Percentiles rank a stretch among this genome's conserved stretches.
These are phyloP conservation scores for Neotoxoptera formosana DNA, from an alignment of 1,140 invertebrate genomes.

Conservation along the genomic window DNA sequence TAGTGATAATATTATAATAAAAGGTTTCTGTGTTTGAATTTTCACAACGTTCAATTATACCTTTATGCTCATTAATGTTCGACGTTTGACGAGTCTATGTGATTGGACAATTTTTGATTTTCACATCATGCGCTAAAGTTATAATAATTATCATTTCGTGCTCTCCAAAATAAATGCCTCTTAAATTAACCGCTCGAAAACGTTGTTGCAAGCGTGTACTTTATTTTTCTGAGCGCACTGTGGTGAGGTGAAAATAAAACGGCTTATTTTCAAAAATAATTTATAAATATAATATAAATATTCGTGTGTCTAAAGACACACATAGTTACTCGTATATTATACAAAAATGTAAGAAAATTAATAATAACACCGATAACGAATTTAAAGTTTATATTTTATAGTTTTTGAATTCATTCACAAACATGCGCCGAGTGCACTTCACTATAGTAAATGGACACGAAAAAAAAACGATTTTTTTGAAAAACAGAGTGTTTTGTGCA, in stretches of 20 bases:
- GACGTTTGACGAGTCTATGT: neutral
- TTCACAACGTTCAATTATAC: no score
- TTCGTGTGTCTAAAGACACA: neutral
- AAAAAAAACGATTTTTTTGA: neutral
- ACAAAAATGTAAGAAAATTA: neutral
- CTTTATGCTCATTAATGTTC: neutral
- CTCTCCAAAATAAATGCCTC: neutral
- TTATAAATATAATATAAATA: no score
- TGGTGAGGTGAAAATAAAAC: neutral
- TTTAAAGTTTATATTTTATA: conserved; percentile 14
- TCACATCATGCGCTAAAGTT: neutral
- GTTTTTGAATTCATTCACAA: neutral
- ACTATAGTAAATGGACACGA: neutral
- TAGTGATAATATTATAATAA: no score
- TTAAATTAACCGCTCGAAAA: neutral
- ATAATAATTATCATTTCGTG: no score
- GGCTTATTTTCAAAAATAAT: neutral
- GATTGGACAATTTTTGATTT: neutral
- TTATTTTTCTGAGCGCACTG: no score
- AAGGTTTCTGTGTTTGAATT: neutral
- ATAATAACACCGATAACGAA: neutral
- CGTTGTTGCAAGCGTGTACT: neutral
- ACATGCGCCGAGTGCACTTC: neutral
- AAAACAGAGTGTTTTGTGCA: neutral
- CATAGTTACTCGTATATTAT: no score